Evolutionary conservation across 2,113 vertebrate genomes (phyloP), one percentile per base, ranked within the genome.

Genomic region (Machaerirhynchus nigripectus): DNA sequence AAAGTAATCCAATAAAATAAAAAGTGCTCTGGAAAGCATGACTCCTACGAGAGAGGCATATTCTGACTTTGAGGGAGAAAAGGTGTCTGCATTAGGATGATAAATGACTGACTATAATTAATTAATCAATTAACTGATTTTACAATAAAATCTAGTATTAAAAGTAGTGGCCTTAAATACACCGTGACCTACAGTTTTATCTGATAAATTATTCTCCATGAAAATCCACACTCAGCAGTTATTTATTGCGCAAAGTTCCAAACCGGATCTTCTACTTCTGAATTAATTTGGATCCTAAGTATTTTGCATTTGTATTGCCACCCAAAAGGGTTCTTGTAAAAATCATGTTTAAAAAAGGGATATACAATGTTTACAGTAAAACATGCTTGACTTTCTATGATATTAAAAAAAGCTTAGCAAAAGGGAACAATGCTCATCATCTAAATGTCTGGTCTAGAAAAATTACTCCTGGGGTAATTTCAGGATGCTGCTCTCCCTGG

Each of bases 121-220:
- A 97, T 97, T 97, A 97, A 97, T 96, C 95, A 92, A 89, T 96
- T 91, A 95, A 96, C 90, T 94, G 91, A 96, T 97, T 97, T 96
- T 93, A 57, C 42, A 94, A 70, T 47, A 91, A 96, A 96, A 76
- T 49, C 44, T 31, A 56, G 44, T 42, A 90, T 42, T 92, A 73
- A 27, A 96, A 92, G 79, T 73, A 93, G 76, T 59, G 81, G 73
- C 69, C 86, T 93, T 89, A 96, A 97, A 97, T 94, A 71, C 50
- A 74, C 73, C 13, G 5, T 90, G 95, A 91, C 65, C 92, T 59
- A 23, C 63, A 83, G 52, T 73, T 97, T 88, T 94, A 95, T 69
- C 78, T 92, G 73, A 97, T 92, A 96, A 97, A 98, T 97, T 93
- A 89, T 44, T 50, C 74, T 44, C 65, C 67, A 90, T 86, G 89